Base-by-base conservation (phyloP, 2,797 vertebrate genomes). In the Alfaro cultratus region DNA sequence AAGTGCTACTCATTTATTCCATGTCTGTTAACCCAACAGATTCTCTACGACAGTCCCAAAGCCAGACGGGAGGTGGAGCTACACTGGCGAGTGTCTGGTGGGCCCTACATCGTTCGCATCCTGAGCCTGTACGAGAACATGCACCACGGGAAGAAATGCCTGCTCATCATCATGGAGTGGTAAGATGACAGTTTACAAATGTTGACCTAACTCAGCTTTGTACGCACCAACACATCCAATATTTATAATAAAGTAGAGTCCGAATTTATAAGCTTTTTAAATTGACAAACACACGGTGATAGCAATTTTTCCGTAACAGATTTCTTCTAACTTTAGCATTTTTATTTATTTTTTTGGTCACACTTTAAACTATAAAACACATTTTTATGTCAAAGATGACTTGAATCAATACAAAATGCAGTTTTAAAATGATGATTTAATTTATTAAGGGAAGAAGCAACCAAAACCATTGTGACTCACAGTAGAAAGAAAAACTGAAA, bases 141-240 rank as follows among this genome's bases (percentile, higher is more conserved):
- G 96, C 96, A 99, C 77, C 97, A 97, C 0, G 96, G 96, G 60
- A 99, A 98, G 93, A 98, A 98, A 86, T 99, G 99, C 80, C 97
- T 99, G 82, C 97, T 99, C 87, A 98, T 99, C 85, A 92, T 99
- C 94, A 99, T 99, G 99, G 99, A 99, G 93, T 99, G 99, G 99
- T 99, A 96, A 1, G 95, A 79, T 26, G 36, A 16, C 51, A 46
- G 34, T 77, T 55, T 23, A 68, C 57, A 57, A 43, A 49, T 79
- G 3, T 23, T 53, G 23, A 39, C 13, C 39, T 72, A 2, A 7
- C 5, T 16, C 13, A n/a, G 21, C 7, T 34, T 34, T 62, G 71
- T 34, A 31, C 43, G 6, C 15, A 6, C 55, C 45, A 57, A 39
- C 47, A 71, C 12, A 2, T 45, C 41, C 26, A 8, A 26, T 26